Conservation (phyloP, 2,888 invertebrate genomes). For the Thymelicus lineola region DNA sequence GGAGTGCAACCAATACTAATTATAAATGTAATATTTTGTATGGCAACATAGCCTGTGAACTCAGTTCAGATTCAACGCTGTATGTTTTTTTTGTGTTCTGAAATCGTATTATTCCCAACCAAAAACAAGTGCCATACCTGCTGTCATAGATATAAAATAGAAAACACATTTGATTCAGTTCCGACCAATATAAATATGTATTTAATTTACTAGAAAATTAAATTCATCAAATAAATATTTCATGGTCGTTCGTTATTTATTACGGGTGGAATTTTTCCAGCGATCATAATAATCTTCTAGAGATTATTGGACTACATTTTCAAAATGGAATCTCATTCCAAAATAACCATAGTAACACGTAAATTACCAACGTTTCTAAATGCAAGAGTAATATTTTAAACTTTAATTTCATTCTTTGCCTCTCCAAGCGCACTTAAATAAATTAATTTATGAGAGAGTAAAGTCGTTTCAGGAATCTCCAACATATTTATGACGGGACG, state of each 20-base stretch:
- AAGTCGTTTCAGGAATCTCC: constrained; percentile 60
- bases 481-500: constrained; percentile 56
- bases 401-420: constrained; percentile 38
- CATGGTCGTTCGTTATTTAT: neutral
- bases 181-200: neutral
- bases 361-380: constrained; percentile 27
- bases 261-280: neutral
- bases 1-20: too few species aligned
- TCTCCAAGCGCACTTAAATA: constrained; percentile 51
- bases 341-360: constrained; percentile 11
- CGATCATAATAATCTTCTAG: neutral
- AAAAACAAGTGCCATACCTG: too few species aligned
- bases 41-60: too few species aligned
- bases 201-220: neutral
- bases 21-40: too few species aligned
- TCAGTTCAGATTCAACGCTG: too few species aligned
- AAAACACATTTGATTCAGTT: too few species aligned
- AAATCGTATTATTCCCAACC: too few species aligned
- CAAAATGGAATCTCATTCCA: neutral
- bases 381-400: constrained; percentile 27
- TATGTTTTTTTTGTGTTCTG: too few species aligned
- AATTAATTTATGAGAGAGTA: constrained; percentile 67
- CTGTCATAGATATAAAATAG: too few species aligned
- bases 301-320: neutral
- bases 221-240: neutral